A percentile compares a stretch with the other conserved stretches of the same genome.
Evolutionary conservation across 2,888 invertebrate species (phyloP).

Genomic region (Athrips mouffetella): DNA sequence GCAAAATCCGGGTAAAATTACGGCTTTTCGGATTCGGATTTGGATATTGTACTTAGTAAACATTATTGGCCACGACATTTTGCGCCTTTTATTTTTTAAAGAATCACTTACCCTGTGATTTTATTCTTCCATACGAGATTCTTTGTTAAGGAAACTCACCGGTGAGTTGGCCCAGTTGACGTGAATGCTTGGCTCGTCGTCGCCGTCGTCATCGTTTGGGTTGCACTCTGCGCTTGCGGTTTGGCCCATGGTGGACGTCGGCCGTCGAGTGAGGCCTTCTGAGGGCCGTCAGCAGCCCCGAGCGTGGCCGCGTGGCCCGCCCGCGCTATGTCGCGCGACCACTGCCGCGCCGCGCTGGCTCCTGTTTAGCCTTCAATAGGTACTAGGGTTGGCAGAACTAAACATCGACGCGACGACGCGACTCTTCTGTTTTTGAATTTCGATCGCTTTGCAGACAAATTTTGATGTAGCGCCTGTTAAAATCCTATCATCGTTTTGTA

Average conservation of each 20-base stretch:
- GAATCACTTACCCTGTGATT: too few relatives aligned
- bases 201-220: constrained; percentile 61
- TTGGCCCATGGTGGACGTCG: constrained; percentile 70
- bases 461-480: background rate
- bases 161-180: constrained; percentile 73
- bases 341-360: constrained; percentile 53
- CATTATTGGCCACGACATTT: too few relatives aligned
- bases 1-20: too few relatives aligned
- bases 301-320: constrained; percentile 70
- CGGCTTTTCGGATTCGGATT: too few relatives aligned
- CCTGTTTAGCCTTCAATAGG: constrained; percentile 38
- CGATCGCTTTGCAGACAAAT: too few relatives aligned
- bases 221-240: constrained; percentile 72
- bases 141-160: constrained; percentile 55
- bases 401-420: constrained; percentile 7
- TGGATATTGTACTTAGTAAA: too few relatives aligned
- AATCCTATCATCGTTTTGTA: background rate
- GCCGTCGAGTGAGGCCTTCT: constrained; percentile 18
- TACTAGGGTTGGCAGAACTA: constrained; percentile 40
- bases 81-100: too few relatives aligned
- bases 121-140: background rate
- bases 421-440: too few relatives aligned
- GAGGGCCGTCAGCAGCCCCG: constrained; percentile 26
- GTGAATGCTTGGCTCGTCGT: constrained; percentile 74
- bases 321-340: constrained; percentile 69